phyloP scores from a whole-genome alignment of 2,113 vertebrate species.

The Dipodomys ordii region DNA sequence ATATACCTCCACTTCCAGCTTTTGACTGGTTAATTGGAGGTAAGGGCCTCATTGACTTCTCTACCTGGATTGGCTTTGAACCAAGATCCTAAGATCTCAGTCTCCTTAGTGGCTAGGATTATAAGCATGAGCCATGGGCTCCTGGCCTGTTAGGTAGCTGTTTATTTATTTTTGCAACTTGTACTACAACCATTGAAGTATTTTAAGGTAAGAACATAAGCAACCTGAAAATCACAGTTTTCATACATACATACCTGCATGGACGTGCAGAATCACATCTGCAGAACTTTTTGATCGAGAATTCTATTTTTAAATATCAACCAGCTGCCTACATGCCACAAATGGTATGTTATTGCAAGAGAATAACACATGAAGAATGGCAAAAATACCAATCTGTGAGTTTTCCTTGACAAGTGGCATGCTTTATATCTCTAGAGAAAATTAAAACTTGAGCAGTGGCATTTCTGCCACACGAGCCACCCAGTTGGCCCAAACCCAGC shows the following conservation, averaged over 20 bases:
- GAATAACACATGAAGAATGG: not conserved
- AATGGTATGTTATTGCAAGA: not conserved
- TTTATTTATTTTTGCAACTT: not conserved
- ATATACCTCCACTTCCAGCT: too few species aligned
- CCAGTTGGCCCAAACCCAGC: not conserved
- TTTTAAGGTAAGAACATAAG: not conserved
- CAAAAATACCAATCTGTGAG: not conserved
- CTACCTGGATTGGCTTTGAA: too few species aligned
- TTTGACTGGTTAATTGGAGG: too few species aligned
- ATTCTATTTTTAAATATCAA: not conserved
- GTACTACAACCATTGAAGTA: not conserved
- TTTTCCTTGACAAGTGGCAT: conserved; percentile 17
- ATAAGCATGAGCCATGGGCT: too few species aligned
- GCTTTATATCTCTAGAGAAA: conserved; percentile 52
- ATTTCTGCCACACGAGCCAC: conserved; percentile 38
- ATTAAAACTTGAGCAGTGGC: conserved; percentile 28
- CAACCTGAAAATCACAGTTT: not conserved
- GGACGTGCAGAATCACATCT: not conserved
- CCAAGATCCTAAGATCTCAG: too few species aligned
- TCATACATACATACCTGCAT: not conserved
- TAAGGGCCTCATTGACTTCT: too few species aligned
- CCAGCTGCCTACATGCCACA: not conserved
- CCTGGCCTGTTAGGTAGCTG: too few species aligned
- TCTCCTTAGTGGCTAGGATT: too few species aligned
- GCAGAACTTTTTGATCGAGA: not conserved